Evolutionary conservation across 1,140 invertebrate genomes (phyloP).

Genomic region (Bombus impatiens): DNA sequence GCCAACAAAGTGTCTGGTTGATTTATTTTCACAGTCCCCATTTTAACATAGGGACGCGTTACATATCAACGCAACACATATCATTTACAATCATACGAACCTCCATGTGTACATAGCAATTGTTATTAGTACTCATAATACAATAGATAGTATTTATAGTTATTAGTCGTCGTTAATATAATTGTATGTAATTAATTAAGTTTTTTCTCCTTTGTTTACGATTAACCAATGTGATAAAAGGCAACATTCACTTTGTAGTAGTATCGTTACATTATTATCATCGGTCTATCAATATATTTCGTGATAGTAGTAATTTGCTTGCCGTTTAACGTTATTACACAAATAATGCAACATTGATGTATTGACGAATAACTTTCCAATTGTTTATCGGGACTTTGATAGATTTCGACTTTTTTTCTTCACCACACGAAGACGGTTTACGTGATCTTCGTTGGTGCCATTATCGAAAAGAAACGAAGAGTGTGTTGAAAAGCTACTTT

Average conservation of each 20-base stretch:
- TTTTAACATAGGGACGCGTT: constrained; percentile 61
- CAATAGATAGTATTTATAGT: constrained; percentile 48
- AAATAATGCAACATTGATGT: constrained; percentile 26
- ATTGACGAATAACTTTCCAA: constrained; percentile 42
- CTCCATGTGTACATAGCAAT: constrained; percentile 63
- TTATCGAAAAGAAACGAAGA: constrained; percentile 2
- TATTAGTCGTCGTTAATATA: constrained; percentile 55
- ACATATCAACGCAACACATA: constrained; percentile 69
- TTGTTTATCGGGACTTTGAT: constrained; percentile 2
- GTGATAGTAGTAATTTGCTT: constrained; percentile 60
- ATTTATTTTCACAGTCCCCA: constrained; percentile 68
- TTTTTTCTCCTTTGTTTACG: constrained; percentile 48
- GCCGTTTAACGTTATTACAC: constrained; percentile 41
- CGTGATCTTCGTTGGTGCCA: neutral
- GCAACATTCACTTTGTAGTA: constrained; percentile 74
- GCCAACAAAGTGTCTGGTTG: constrained; percentile 64
- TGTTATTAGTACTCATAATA: constrained; percentile 63
- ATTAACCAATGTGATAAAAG: constrained; percentile 72
- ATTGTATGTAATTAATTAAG: constrained; percentile 63
- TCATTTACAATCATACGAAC: constrained; percentile 70
- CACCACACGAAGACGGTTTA: neutral
- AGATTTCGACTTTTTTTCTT: constrained; percentile 5
- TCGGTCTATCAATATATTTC: constrained; percentile 64
- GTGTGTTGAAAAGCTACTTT: constrained; percentile 17
- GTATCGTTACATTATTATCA: constrained; percentile 68